Evolutionary conservation across 2,888 invertebrate species (phyloP).

Genomic region (Dioctria linearis): DNA sequence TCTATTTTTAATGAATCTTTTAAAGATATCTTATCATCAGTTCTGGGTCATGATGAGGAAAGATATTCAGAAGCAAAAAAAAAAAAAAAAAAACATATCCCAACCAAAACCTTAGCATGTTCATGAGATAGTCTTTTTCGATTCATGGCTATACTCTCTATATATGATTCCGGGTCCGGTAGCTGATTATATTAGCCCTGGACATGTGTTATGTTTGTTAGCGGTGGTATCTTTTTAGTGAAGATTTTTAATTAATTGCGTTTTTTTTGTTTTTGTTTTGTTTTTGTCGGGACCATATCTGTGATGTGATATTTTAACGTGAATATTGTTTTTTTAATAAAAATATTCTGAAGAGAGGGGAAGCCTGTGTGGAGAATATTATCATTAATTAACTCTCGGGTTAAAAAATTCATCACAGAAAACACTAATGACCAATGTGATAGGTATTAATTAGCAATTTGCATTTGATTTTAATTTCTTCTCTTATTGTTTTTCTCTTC

Average conservation of each 20-base stretch:
- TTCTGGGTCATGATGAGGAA: slow-evolving; percentile 26
- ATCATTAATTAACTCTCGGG: slow-evolving; percentile 16
- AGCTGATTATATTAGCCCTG: slow-evolving; percentile 31
- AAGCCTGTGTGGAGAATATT: slow-evolving; percentile 20
- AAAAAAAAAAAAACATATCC: slow-evolving; percentile 10
- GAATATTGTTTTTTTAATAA: slow-evolving; percentile 13
- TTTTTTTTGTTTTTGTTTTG: slow-evolving; percentile 9
- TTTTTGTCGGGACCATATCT: not conserved
- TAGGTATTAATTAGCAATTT: slow-evolving; percentile 45
- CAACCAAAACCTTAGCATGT: slow-evolving; percentile 15
- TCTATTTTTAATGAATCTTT: slow-evolving; percentile 35
- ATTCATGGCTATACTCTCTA: not conserved
- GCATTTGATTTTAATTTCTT: slow-evolving; percentile 4
- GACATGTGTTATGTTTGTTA: slow-evolving; percentile 32
- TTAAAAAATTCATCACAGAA: slow-evolving; percentile 1
- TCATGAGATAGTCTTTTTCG: not conserved
- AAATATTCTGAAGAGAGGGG: slow-evolving; percentile 3
- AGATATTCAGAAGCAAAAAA: not conserved
- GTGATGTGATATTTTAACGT: not conserved
- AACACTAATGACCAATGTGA: slow-evolving; percentile 28
- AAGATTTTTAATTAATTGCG: slow-evolving; percentile 44
- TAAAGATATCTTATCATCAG: slow-evolving; percentile 26
- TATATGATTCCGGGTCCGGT: slow-evolving; percentile 8
- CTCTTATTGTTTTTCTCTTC: too few species aligned
- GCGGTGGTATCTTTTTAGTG: slow-evolving; percentile 13